Evolutionary conservation across 2,113 vertebrate genomes (phyloP), one percentile per base, ranked within the genome.

Genomic region (Sinocyclocheilus rhinocerous): DNA sequence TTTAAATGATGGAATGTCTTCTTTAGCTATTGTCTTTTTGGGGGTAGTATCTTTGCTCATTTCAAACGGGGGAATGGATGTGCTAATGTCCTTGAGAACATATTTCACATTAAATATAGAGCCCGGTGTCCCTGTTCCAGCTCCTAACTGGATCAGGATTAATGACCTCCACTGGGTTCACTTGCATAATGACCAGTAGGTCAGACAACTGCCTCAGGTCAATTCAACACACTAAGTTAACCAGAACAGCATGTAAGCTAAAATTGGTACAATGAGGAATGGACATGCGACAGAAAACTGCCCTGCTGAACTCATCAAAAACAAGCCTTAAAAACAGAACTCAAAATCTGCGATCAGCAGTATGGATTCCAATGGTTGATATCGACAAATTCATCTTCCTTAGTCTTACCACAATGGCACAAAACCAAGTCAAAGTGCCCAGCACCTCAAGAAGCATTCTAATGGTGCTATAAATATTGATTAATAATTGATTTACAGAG

Each of bases 391-490:
- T 29, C 4, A 67, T 82, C 18, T 29, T 29, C n/a, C 10, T 67
- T 69, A 82, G 10, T 24, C 33, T 59, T 80, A 24, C 61, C 63
- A 50, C 39, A 82, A 48, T 50, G 80, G 24, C 9, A 61, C 50
- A 12, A 36, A 57, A 78, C 76, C 50, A 78, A 36, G 52, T 63
- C 36, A 83, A 70, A 83, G 65, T 70, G 42, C 26, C 42, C 80
- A 29, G 45, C 18, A 73, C 33, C 20, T 73, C 12, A 75, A 73
- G 9, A 73, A 73, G 50, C 33, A 59, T 59, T 57, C 29, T 59
- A 42, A 75, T 84, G 29, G 81, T 16, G 48, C 81, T 72, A 36
- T 70, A 72, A n/a, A 83, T 83, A 83, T 70, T 36, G 81, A 83
- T 48, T 52, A 55, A 70, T 73, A 42, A 57, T 84, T 84, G 33